Base-by-base conservation (phyloP, 1,140 invertebrate genomes). In the Bombus turneri region DNA sequence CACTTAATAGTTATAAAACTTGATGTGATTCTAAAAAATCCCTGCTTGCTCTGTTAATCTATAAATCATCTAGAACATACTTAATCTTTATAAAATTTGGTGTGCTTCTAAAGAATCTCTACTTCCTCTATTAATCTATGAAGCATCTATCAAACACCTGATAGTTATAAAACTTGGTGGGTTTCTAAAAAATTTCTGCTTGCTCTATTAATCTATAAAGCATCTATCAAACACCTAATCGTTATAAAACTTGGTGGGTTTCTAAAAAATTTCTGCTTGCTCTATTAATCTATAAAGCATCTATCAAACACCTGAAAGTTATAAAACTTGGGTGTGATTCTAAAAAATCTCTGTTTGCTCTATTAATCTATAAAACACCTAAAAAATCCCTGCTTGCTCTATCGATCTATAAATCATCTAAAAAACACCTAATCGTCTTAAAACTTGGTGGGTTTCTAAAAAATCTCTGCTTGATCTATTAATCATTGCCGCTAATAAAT, bases 11-110 rank as follows among this genome's bases (percentile, higher is more conserved):
- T 15, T 43, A 13, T 43, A 13, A 43, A 43, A 13, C 12, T 13
- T 43, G 0, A 0, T 13, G 0, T 0, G 0, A 13, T 43, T 43
- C 2, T 43, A 43, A 13, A 43, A 0, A 43, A 13, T 43, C 12
- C 0, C 41, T 0, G 2, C 8, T 9, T 39, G 8, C 12, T 43
- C 2, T 0, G 13, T 13, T 13, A 0, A 43, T 43, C 2, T 13
- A 43, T 43, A 13, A 13, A 43, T 0, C 13, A 43, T 43, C 0
- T 43, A 15, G 0, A 43, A 37, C 34, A 37, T 37, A 37, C 34
- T 37, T 37, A 37, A 37, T 37, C 3, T 3, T 37, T 37, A 4
- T 43, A 43, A 43, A 43, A 43, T 0, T 43, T 13, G 13, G 0
- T 43, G 13, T 0, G 0, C 4, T 43, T 15, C 13, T 43, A 15